Evolutionary conservation across 1,140 invertebrate species (phyloP), one percentile per base, ranked within the genome.

Genomic region (Drosophila auraria): DNA sequence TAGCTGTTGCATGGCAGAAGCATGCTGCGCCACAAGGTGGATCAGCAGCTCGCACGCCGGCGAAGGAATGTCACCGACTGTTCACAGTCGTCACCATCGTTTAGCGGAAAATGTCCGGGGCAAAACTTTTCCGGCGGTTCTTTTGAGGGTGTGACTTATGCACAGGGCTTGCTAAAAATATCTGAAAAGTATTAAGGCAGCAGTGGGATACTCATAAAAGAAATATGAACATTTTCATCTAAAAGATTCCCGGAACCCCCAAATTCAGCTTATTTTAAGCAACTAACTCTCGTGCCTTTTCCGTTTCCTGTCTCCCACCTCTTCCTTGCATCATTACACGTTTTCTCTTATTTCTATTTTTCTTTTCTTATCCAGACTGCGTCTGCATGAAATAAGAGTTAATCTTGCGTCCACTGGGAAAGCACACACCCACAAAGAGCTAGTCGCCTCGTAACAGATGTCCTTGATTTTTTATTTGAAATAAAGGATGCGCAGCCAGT

Each of bases 1-100:
- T 86, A 78, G 82, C 78, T 74, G 72, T 84, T 83, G 77, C 82
- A 83, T 84, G 69, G 59, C 47, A 77, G 38, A 33, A 54, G 20
- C 54, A 38, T 38, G 23, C 45, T 44, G 44, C 25, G 59, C 23
- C 62, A 40, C 47, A 72, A 49, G 47, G 30, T 51, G 40, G 44
- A 36, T 23, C 42, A 40, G 61, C 81, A 63, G 68, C 72, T 61
- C 69, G 40, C 64, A 57, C 62, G 33, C 44, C 57, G 51, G 49
- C 58, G 60, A 59, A 45, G 38, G 38, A 66, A 71, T 76, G 81
- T 76, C 65, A 80, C 76, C 76, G 50, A 80, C 51, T 81, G 65
- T 81, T 58, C 78, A 49, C 50, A 74, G 47, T 56, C 54, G 65
- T 81, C 74, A 78, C 81, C 80, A 75, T 78, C 69, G 73, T 86